Evolutionary conservation across 1,140 invertebrate species (phyloP).

Genomic region (Macrotrachela quadricornifera): DNA sequence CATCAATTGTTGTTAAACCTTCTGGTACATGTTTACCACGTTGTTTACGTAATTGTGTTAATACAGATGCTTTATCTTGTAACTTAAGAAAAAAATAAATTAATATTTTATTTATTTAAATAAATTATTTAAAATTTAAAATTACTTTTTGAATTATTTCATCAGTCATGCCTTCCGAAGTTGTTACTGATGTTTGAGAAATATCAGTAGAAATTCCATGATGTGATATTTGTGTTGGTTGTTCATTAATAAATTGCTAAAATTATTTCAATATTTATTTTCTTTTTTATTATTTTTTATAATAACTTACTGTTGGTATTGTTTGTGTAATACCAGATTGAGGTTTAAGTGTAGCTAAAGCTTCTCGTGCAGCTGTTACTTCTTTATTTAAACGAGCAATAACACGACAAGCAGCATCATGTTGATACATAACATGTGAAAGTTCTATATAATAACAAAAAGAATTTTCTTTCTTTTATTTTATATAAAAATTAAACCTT

Average conservation of each 20-base stretch:
- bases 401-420: slow-evolving; percentile 92
- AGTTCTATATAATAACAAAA: slow-evolving; percentile 11
- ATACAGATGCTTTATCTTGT: slow-evolving; percentile 74
- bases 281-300: not conserved
- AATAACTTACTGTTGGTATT: not conserved
- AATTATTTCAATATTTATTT: not conserved
- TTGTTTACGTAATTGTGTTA: slow-evolving; percentile 78
- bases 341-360: slow-evolving; percentile 86
- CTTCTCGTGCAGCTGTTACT: slow-evolving; percentile 85
- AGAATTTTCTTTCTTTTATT: no score
- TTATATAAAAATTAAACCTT: slow-evolving; percentile 23
- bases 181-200: not conserved
- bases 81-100: slow-evolving; percentile 33
- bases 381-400: slow-evolving; percentile 94
- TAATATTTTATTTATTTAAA: no score
- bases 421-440: slow-evolving; percentile 74
- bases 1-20: slow-evolving; percentile 64
- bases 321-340: slow-evolving; percentile 35
- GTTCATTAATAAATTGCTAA: not conserved
- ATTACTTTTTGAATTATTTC: no score
- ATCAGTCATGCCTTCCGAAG: not conserved
- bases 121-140: no score
- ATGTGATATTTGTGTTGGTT: not conserved
- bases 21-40: slow-evolving; percentile 80
- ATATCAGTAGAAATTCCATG: slow-evolving; percentile 2